Conservation (phyloP, 2,797 vertebrate species). For the Gallinago solitaria region DNA sequence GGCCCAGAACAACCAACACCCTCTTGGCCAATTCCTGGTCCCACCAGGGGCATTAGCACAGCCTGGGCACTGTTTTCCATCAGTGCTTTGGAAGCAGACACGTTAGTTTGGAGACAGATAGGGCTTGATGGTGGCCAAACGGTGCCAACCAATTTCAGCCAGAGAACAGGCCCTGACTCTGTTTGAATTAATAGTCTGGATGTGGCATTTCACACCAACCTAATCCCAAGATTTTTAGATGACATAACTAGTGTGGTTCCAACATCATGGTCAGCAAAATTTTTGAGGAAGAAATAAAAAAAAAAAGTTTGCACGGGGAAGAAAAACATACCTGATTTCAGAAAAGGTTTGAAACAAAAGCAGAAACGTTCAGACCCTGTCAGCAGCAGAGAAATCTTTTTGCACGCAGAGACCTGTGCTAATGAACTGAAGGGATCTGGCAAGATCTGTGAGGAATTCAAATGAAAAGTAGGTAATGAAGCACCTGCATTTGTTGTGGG, state of each 20-base stretch:
- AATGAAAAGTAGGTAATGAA: constrained; percentile 31
- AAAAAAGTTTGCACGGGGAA: not conserved
- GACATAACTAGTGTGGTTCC: not conserved
- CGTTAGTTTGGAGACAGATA: fast-evolving
- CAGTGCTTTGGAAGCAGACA: not conserved
- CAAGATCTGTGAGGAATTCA: constrained; percentile 36
- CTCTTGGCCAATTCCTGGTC: not conserved
- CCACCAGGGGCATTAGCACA: not conserved
- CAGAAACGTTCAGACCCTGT: not conserved
- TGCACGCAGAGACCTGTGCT: constrained; percentile 8
- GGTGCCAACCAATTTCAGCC: not conserved
- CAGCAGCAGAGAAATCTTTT: not conserved
- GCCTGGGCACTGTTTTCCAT: not conserved
- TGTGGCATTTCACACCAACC: not conserved
- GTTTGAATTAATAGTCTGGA: not conserved
- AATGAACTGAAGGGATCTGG: not conserved
- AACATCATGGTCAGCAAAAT: not conserved
- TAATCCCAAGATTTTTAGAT: not conserved
- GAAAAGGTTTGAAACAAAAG: not conserved
- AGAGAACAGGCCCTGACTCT: not conserved
- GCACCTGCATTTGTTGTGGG: constrained; percentile 3
- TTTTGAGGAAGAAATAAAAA: not conserved
- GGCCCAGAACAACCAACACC: not conserved
- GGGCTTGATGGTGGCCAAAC: not conserved
- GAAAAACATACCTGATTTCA: not conserved